These are phyloP conservation scores for Sphyrna mokarran DNA, from an alignment of 2,113 vertebrate genomes.

Conservation along the genomic window DNA sequence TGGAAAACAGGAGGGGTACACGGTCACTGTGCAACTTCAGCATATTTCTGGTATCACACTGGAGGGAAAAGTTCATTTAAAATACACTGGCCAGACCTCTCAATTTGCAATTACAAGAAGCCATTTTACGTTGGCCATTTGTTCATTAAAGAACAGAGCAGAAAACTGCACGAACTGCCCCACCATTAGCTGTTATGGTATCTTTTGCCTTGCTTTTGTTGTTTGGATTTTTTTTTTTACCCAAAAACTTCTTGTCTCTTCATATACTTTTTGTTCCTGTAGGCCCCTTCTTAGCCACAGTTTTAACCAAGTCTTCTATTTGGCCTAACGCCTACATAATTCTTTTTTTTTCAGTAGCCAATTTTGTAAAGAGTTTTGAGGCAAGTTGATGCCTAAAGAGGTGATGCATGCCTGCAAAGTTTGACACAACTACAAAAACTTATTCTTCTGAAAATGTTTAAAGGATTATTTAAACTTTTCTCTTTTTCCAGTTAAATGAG, in stretches of 20 bases:
- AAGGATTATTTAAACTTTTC: background rate
- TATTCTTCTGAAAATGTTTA: background rate
- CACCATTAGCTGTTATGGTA: background rate
- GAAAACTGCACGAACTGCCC: background rate
- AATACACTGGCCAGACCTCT: background rate
- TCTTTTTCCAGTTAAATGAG: background rate
- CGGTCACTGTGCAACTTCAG: background rate
- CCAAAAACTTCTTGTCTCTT: background rate
- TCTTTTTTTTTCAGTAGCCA: background rate
- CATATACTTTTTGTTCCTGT: background rate
- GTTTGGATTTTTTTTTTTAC: background rate
- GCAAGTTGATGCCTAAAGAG: background rate
- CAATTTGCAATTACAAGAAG: background rate
- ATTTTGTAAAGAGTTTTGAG: background rate
- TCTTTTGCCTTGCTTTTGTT: background rate
- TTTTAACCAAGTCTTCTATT: background rate
- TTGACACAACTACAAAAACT: background rate
- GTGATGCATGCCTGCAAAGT: background rate
- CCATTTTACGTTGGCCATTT: background rate
- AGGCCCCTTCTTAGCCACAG: background rate
- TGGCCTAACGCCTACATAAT: background rate
- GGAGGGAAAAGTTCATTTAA: background rate
- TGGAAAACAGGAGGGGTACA: background rate
- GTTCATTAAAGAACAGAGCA: background rate
- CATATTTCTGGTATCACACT: background rate